Base-by-base conservation (phyloP, 2,113 vertebrate genomes). In the Petroica traversi region DNA sequence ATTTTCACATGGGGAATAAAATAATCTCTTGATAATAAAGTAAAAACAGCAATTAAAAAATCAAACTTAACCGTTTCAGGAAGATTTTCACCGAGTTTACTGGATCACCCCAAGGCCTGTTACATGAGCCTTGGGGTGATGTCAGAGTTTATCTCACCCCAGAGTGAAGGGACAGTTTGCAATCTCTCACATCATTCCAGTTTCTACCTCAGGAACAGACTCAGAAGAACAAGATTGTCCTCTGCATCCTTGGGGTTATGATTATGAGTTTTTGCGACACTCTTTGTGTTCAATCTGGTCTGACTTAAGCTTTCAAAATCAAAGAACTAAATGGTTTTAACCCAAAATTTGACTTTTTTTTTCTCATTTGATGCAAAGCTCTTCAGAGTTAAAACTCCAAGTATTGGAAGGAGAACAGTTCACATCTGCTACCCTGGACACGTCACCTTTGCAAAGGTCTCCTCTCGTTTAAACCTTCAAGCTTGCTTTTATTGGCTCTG, bases 331-430 rank as follows among this genome's bases (percentile, higher is more conserved):
- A 38, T 9, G 4, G 1, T 48, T 94, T 61, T 38, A 67, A 48
- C 5, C 1, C 12, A 17, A 76, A 90, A 36, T 14, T 4, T 3
- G 0, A 15, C 5, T n/a, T 3, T 41, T 29, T 25, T 29, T 29
- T 36, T 17, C n/a, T 36, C 10, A 48, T 75, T 66, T 62, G 14
- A 19, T 69, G 23, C 15, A 15, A 45, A 51, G 4, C 2, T 48
- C 6, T 79, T 66, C 16, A 41, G 5, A 9, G 4, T 58, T 77
- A 31, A 83, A 88, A 77, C 26, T 45, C 9, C 11, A 54, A 40
- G 4, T 64, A 45, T 1, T 78, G 14, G 31, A 33, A 62, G 58
- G 23, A 61, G 8, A 8, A 18, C 16, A 31, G 20, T 38, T 64
- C 34, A 45, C 23, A 38, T 43, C 22, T 67, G 6, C 40, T 23